phyloP scores from a whole-genome alignment of 2,888 invertebrate genomes.

The Ceratothoa steindachneri region DNA sequence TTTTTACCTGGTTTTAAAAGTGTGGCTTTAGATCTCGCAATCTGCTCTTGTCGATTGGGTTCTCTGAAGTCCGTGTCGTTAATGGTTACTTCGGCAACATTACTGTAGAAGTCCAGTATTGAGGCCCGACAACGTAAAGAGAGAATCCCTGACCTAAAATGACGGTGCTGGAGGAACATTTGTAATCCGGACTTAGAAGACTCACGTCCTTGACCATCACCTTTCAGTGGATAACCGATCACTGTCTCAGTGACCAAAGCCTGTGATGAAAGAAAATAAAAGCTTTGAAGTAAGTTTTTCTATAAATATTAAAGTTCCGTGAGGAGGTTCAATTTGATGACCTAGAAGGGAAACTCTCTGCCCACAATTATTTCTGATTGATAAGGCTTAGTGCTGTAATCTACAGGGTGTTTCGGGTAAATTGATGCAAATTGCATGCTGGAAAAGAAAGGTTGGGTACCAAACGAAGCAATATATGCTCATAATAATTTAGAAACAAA shows the following conservation, averaged over 20 bases:
- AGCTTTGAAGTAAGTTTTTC: neutral
- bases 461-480: no score
- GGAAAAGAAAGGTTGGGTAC: no score
- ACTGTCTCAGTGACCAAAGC: slow-evolving; percentile 25
- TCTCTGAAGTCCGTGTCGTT: slow-evolving; percentile 3
- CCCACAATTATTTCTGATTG: no score
- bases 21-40: neutral
- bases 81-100: slow-evolving; percentile 17
- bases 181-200: slow-evolving; percentile 35
- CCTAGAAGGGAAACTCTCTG: no score
- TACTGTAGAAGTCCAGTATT: slow-evolving; percentile 20
- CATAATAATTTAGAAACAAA: no score
- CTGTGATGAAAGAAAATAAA: neutral
- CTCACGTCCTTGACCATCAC: slow-evolving; percentile 17
- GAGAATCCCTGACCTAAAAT: slow-evolving; percentile 29
- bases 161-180: slow-evolving; percentile 24
- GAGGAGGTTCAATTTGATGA: neutral
- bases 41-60: neutral
- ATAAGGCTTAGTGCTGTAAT: no score
- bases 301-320: no score
- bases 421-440: no score
- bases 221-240: slow-evolving; percentile 26
- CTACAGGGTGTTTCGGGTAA: no score
- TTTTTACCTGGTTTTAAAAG: neutral
- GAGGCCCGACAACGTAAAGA: slow-evolving; percentile 23